Evolutionary conservation across 2,888 invertebrate species (phyloP).

Genomic region (Nymphalis urticae): DNA sequence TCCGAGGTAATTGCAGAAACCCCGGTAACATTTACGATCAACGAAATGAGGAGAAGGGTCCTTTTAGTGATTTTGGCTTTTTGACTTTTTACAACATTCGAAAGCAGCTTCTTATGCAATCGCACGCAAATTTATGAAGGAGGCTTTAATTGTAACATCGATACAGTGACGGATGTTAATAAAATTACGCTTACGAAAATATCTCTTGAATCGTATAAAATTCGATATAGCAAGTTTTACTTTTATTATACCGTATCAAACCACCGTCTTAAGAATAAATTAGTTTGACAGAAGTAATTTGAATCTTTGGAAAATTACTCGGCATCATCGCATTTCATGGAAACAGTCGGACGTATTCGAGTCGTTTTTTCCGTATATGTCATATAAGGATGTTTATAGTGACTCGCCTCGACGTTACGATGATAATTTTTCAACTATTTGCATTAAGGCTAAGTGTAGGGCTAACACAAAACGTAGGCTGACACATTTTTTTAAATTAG

Average conservation of each 20-base stretch:
- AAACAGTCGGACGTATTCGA: constrained; percentile 54
- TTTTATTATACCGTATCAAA: constrained; percentile 2
- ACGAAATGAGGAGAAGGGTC: constrained; percentile 44
- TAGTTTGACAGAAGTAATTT: constrained; percentile 30
- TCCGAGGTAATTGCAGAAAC: constrained; percentile 39
- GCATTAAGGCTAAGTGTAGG: background rate
- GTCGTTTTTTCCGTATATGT: constrained; percentile 52
- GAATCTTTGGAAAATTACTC: constrained; percentile 44
- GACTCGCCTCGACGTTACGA: constrained; percentile 16
- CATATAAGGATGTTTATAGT: constrained; percentile 56
- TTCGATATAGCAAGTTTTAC: background rate
- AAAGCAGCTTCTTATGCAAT: constrained; percentile 70
- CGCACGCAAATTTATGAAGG: constrained; percentile 54
- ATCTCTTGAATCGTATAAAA: constrained; percentile 1
- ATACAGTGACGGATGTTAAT: constrained; percentile 7
- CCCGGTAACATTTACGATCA: constrained; percentile 52
- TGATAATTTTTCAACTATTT: constrained; percentile 11
- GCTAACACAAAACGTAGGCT: background rate
- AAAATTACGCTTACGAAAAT: background rate
- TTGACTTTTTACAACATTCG: constrained; percentile 62
- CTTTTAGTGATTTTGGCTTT: constrained; percentile 39
- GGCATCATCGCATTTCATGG: constrained; percentile 48
- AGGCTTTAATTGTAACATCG: constrained; percentile 55
- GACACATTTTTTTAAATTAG: no score
- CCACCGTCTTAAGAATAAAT: background rate